Percentiles rank a stretch among this genome's conserved stretches.
phyloP scores from a whole-genome alignment of 2,797 vertebrate genomes.

The Ataeniobius toweri region DNA sequence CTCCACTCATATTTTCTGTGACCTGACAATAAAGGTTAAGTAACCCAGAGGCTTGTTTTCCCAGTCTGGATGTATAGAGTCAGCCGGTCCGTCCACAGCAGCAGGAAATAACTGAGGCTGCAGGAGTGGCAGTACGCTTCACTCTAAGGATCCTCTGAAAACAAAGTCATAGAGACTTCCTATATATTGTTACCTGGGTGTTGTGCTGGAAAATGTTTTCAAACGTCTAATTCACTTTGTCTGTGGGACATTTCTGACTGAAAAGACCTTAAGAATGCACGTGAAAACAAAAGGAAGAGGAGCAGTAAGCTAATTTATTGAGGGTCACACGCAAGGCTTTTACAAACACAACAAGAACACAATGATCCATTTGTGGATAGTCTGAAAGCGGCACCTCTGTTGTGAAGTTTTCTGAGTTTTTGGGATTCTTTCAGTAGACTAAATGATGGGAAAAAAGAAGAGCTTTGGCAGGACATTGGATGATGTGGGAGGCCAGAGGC shows the following conservation, averaged over 20 bases:
- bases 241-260: constrained; percentile 25
- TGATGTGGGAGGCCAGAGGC: constrained; percentile 57
- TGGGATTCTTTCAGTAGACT: constrained; percentile 32
- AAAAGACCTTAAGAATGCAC: constrained; percentile 7
- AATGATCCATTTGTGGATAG: constrained; percentile 23
- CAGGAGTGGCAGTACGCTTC: constrained; percentile 46
- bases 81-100: constrained; percentile 29
- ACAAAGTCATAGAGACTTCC: constrained; percentile 24
- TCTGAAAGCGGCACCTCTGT: constrained; percentile 47
- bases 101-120: constrained; percentile 26
- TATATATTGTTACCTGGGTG: constrained; percentile 36
- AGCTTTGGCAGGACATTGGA: constrained; percentile 59
- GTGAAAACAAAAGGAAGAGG: constrained; percentile 5
- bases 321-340: not conserved
- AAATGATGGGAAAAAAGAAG: constrained; percentile 31
- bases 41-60: constrained; percentile 32
- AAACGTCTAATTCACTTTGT: constrained; percentile 12
- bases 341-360: constrained; percentile 9
- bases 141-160: constrained; percentile 35
- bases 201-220: constrained; percentile 26
- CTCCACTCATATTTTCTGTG: not conserved
- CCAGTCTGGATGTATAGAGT: constrained; percentile 24
- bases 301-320: constrained; percentile 3
- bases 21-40: not conserved
- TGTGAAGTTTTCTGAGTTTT: constrained; percentile 57